Conservation (phyloP, 1,140 invertebrate genomes). For the Drosophila tristis region DNA sequence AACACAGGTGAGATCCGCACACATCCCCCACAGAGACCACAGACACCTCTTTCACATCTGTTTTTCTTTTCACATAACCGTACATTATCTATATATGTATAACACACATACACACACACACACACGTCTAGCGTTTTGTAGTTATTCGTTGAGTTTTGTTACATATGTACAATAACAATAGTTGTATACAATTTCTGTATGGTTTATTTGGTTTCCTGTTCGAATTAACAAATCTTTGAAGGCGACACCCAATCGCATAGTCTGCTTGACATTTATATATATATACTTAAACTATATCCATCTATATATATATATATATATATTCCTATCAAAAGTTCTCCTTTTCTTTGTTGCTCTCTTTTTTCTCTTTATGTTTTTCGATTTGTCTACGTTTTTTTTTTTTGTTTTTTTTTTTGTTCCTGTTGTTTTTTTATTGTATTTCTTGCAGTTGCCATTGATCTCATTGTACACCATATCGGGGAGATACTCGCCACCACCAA, state of each 20-base stretch:
- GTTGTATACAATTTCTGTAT: too few species aligned
- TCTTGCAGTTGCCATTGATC: slow-evolving; percentile 98
- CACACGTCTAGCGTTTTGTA: slow-evolving; percentile 17
- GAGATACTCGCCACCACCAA: slow-evolving; percentile 89
- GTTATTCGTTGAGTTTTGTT: too few species aligned
- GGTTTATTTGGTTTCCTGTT: too few species aligned
- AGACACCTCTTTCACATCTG: slow-evolving; percentile 3
- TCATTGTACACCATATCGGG: slow-evolving; percentile 99
- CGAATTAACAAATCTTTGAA: too few species aligned
- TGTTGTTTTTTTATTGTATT: slow-evolving; percentile 78
- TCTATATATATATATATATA: too few species aligned
- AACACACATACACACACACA: slow-evolving; percentile 18
- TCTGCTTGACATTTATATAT: slow-evolving; percentile 2
- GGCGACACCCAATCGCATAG: background rate
- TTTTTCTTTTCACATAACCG: slow-evolving; percentile 35
- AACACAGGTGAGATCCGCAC: slow-evolving; percentile 92
- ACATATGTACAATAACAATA: too few species aligned
- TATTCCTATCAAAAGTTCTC: slow-evolving; percentile 17
- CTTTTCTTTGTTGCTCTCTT: slow-evolving; percentile 14
- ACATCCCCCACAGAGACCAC: slow-evolving; percentile 2
- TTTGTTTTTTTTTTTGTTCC: slow-evolving; percentile 65
- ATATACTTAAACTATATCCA: too few species aligned
- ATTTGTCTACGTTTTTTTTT: slow-evolving; percentile 34
- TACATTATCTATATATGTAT: too few species aligned
- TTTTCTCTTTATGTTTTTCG: slow-evolving; percentile 24